phyloP scores from a whole-genome alignment of 2,888 invertebrate species.

The Meteorus colon region DNA sequence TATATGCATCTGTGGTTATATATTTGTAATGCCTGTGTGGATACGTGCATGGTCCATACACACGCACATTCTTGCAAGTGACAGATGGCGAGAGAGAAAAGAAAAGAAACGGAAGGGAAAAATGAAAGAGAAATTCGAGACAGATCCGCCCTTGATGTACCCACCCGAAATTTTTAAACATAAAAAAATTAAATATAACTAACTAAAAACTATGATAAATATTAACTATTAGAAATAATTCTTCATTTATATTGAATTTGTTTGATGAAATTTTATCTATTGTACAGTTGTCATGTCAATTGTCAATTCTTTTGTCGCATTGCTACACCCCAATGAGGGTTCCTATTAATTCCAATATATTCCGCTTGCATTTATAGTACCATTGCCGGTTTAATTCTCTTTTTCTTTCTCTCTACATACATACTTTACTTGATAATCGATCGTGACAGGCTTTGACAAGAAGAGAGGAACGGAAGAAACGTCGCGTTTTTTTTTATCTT shows the following conservation, averaged over 20 bases:
- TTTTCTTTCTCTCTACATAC: neutral
- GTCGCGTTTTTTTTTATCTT: neutral
- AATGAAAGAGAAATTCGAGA: slow-evolving; percentile 19
- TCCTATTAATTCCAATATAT: neutral
- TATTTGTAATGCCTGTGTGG: neutral
- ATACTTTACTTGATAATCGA: slow-evolving; percentile 21
- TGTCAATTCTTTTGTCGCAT: slow-evolving; percentile 4
- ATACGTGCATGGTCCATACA: neutral
- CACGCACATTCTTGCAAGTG: slow-evolving; percentile 40
- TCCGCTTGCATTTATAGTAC: slow-evolving; percentile 12
- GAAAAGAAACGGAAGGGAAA: slow-evolving; percentile 27
- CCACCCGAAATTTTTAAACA: neutral
- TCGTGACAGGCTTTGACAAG: slow-evolving; percentile 29
- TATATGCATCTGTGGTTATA: neutral
- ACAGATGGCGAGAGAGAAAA: slow-evolving; percentile 49
- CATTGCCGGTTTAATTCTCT: neutral
- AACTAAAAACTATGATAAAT: neutral
- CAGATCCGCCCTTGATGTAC: slow-evolving; percentile 4
- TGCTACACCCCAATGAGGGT: slow-evolving; percentile 15
- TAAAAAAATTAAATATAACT: neutral
- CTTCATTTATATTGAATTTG: neutral
- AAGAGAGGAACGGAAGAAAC: neutral
- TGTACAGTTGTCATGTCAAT: neutral
- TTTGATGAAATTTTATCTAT: neutral
- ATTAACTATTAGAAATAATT: neutral